Evolutionary conservation across 2,113 vertebrate species (phyloP).

Genomic region (Cochlearius cochlearius): DNA sequence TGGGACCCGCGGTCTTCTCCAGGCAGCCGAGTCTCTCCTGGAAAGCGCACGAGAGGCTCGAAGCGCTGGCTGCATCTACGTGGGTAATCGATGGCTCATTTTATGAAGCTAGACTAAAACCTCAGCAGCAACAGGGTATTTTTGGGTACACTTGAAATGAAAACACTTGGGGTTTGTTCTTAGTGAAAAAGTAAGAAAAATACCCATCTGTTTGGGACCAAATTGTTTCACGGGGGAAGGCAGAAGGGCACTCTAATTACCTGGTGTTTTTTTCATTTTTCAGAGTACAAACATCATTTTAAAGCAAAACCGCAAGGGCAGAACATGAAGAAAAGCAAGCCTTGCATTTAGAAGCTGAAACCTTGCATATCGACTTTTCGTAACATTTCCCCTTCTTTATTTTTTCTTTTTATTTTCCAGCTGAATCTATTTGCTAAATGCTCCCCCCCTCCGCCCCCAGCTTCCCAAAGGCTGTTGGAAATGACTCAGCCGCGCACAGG

Average conservation of each 20-base stretch:
- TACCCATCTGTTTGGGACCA: not conserved
- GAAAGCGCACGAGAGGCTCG: not conserved
- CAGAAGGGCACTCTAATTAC: not conserved
- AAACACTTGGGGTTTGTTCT: not conserved
- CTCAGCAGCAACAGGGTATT: not conserved
- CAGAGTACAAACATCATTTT: not conserved
- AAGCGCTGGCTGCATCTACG: not conserved
- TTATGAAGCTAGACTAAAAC: not conserved
- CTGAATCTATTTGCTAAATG: not conserved
- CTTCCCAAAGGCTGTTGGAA: not conserved
- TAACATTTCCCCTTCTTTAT: not conserved
- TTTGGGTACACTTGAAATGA: not conserved
- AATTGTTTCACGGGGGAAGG: not conserved
- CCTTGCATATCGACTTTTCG: fast-evolving
- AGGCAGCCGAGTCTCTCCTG: not conserved
- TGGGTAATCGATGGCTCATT: not conserved
- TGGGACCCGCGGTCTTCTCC: not conserved
- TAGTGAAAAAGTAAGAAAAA: not conserved
- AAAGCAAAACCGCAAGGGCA: not conserved
- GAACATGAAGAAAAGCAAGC: not conserved
- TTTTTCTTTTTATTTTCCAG: not conserved
- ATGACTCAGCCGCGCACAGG: fast-evolving
- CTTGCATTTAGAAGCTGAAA: not conserved
- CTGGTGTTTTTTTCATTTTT: not conserved
- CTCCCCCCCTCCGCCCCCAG: fast-evolving